Base-by-base conservation (phyloP, 2,797 vertebrate genomes). In the Cheirogaleus major region DNA sequence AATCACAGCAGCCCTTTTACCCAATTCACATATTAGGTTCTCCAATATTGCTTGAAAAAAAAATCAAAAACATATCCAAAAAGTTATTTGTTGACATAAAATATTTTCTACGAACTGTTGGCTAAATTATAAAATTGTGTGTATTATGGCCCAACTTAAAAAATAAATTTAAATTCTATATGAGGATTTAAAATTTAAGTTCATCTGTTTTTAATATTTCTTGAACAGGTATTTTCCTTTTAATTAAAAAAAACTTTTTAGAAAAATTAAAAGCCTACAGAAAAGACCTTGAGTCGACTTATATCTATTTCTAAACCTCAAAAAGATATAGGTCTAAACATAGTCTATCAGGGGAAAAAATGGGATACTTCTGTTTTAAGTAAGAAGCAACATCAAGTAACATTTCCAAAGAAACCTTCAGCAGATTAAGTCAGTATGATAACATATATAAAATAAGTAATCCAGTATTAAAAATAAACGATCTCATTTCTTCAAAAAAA, bases 331-430 rank as follows among this genome's bases (percentile, higher is more conserved):
- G n/a, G 57, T 59, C 23, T 93, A 93, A 82, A 69, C 13, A 84
- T 2, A 76, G n/a, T 73, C 14, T 80, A 85, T n/a, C 8, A 82
- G 72, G 27, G 52, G 38, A 23, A 30, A 89, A 72, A 67, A 76
- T 13, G 7, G 10, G 4, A 18, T 50, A 86, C 30, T 81, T 95
- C 48, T 75, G 73, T 52, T 82, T 73, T 81, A 93, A 81, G 67
- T 72, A n/a, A 88, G 65, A 97, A 93, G 48, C 25, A 82, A 59
- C n/a, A 89, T 69, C 61, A 89, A 32, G 38, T 87, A 92, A 73
- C 30, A 92, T 88, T 96, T 96, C 25, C 55, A 92, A 96, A 92
- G 41, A 92, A 93, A 80, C 2, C 23, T 75, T 81, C 22, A 91
- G 48, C n/a, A 93, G 27, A 12, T 91, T 94, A 75, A 78, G 12